A percentile compares a stretch with the other conserved stretches of the same genome.
phyloP scores from a whole-genome alignment of 2,113 vertebrate genomes.

The Rhipidura dahli region DNA sequence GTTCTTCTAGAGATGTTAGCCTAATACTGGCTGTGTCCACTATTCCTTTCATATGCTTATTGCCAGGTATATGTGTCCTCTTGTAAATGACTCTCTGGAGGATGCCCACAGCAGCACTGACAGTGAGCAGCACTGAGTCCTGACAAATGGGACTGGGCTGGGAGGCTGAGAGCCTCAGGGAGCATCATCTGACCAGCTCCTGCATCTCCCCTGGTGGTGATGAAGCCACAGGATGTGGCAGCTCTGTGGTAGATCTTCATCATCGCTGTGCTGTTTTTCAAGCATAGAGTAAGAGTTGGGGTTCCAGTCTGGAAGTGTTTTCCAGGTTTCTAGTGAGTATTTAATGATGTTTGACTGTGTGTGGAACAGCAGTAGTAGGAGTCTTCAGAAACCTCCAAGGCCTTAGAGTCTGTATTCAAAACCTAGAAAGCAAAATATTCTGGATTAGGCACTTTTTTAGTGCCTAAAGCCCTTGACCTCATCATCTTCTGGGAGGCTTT shows the following conservation, averaged over 20 bases:
- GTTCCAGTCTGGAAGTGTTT: not conserved
- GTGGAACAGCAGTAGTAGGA: not conserved
- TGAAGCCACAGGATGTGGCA: not conserved
- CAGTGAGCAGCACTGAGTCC: not conserved
- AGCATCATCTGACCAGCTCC: not conserved
- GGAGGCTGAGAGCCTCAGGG: not conserved
- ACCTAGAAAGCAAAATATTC: not conserved
- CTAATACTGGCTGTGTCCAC: not conserved
- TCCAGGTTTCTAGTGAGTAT: not conserved
- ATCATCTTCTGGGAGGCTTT: not conserved
- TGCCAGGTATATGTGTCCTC: not conserved
- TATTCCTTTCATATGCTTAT: not conserved
- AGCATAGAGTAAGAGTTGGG: fast-evolving
- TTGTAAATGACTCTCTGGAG: not conserved
- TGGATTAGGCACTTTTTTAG: not conserved
- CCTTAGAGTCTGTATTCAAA: not conserved
- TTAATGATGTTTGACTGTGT: not conserved
- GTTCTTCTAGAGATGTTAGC: not conserved
- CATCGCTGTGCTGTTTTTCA: fast-evolving
- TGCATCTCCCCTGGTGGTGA: not conserved
- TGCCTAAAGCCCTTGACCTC: not conserved
- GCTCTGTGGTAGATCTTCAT: not conserved
- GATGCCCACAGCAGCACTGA: not conserved
- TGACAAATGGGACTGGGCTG: not conserved
- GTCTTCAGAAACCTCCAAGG: not conserved